phyloP scores from a whole-genome alignment of 2,888 invertebrate species.

The Dynastes maya region DNA sequence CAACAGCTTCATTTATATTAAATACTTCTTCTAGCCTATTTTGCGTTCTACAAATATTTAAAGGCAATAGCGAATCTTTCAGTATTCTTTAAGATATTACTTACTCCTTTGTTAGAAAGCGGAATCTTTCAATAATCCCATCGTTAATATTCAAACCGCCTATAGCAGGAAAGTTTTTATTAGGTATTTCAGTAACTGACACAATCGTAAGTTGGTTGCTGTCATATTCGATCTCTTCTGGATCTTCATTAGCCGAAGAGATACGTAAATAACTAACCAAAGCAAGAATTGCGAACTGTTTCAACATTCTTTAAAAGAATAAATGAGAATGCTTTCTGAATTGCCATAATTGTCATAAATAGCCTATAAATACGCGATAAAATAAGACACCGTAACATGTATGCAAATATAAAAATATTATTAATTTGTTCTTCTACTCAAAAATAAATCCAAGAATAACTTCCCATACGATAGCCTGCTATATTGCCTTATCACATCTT shows the following conservation, averaged over 20 bases:
- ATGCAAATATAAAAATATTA: not conserved
- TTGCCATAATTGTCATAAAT: not conserved
- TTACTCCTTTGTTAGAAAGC: not conserved
- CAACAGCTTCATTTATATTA: conserved; percentile 8
- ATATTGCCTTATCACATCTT: too few relatives aligned
- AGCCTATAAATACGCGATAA: not conserved
- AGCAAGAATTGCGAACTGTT: not conserved
- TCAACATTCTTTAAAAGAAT: not conserved
- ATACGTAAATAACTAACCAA: not conserved
- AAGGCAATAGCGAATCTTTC: not conserved
- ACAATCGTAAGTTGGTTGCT: too few relatives aligned
- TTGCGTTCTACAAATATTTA: not conserved
- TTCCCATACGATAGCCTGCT: too few relatives aligned
- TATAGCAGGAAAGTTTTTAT: not conserved
- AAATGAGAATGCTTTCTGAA: not conserved
- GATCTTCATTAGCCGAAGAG: not conserved
- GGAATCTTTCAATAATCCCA: not conserved
- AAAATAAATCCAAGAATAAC: too few relatives aligned
- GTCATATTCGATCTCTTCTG: not conserved
- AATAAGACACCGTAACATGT: not conserved
- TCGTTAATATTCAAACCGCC: not conserved
- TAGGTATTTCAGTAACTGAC: too few relatives aligned
- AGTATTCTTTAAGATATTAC: not conserved
- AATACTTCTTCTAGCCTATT: not conserved
- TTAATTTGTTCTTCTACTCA: too few relatives aligned